Evolutionary conservation across 1,140 invertebrate genomes (phyloP).

Genomic region (Euglossa dilemma): DNA sequence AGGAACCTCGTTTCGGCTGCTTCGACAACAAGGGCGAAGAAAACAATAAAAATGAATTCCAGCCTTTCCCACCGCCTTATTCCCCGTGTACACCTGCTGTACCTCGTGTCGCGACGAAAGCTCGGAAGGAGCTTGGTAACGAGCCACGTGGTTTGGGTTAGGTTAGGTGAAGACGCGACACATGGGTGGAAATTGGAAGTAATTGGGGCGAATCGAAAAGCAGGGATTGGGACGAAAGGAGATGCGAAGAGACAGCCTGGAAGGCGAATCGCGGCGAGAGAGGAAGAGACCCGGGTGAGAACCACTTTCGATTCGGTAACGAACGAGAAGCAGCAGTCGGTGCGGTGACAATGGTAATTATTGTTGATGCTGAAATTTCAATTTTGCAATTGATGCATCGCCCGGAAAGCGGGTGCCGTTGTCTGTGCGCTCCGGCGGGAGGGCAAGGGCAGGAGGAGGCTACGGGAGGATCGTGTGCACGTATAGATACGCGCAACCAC

Average conservation of each 20-base stretch:
- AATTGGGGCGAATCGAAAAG: background rate
- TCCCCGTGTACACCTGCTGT: too few species aligned
- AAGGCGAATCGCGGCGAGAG: background rate
- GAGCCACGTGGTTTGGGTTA: background rate
- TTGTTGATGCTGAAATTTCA: slow-evolving; percentile 79
- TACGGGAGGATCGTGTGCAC: slow-evolving; percentile 15
- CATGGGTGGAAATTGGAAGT: background rate
- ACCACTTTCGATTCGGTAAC: slow-evolving; percentile 70
- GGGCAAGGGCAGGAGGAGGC: slow-evolving; percentile 30
- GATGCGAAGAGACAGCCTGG: background rate
- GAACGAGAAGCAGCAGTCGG: slow-evolving; percentile 65
- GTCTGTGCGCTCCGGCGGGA: slow-evolving; percentile 4
- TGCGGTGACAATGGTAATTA: slow-evolving; percentile 77
- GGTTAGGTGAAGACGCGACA: background rate
- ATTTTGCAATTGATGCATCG: slow-evolving; percentile 80
- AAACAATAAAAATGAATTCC: background rate
- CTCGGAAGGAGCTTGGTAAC: background rate
- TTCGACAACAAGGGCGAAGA: background rate
- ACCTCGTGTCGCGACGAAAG: too few species aligned
- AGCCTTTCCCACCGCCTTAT: too few species aligned
- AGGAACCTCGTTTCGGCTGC: background rate
- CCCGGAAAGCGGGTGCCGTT: slow-evolving; percentile 60
- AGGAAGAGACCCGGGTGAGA: slow-evolving; percentile 48
- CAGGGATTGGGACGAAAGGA: background rate
- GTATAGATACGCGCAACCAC: slow-evolving; percentile 60